Conservation (phyloP, 2,888 invertebrate genomes). For the Mesorhabditis sp. region DNA sequence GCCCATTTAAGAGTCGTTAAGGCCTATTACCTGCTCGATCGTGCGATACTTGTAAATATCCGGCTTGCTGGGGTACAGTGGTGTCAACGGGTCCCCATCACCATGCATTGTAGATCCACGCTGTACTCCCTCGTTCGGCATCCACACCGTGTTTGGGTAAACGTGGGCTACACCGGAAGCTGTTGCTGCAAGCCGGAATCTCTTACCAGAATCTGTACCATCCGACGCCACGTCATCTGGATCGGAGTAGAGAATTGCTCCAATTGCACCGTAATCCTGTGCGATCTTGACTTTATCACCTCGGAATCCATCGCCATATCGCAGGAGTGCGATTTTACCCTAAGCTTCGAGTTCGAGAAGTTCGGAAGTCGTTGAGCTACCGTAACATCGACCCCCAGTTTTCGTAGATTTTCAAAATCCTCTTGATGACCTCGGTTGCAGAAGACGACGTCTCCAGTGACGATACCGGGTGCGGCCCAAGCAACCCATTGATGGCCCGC, state of each 20-base stretch:
- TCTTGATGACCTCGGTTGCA: constrained; percentile 41
- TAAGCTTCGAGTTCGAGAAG: constrained; percentile 27
- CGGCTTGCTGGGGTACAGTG: constrained; percentile 63
- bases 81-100: constrained; percentile 64
- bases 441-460: constrained; percentile 48
- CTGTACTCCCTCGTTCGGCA: constrained; percentile 63
- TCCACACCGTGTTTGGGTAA: constrained; percentile 61
- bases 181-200: neutral
- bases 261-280: constrained; percentile 53
- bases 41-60: constrained; percentile 44
- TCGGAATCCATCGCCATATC: constrained; percentile 62
- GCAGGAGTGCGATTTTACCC: constrained; percentile 62
- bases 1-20: too few relatives aligned
- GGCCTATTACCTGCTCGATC: constrained; percentile 31
- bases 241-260: constrained; percentile 57
- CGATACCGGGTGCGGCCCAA: constrained; percentile 45
- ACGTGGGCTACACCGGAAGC: constrained; percentile 35
- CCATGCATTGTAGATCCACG: constrained; percentile 60
- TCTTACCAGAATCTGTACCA: constrained; percentile 38
- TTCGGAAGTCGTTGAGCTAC: constrained; percentile 11
- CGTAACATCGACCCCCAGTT: constrained; percentile 39
- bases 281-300: constrained; percentile 60
- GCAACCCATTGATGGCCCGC: constrained; percentile 56
- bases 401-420: constrained; percentile 48
- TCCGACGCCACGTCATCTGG: constrained; percentile 53